Conservation (phyloP, 2,113 vertebrate species). For the Felis catus region F.catus_Fca126_mat1.0 CM031420.1:158452001-158452500, state of each 20-base stretch:
- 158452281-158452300: background rate
- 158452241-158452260: background rate
- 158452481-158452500: background rate
- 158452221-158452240: slow-evolving; percentile 11
- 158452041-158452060: slow-evolving; percentile 61
- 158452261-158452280: slow-evolving; percentile 18
- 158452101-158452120: background rate
- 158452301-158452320: background rate
- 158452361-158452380: background rate
- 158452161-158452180: background rate
- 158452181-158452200: background rate
- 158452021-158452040: slow-evolving; percentile 14
- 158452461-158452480: background rate
- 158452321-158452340: background rate
- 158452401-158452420: slow-evolving; percentile 30
- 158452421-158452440: background rate
- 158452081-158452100: slow-evolving; percentile 58
- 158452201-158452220: slow-evolving; percentile 4
- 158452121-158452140: background rate
- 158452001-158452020: slow-evolving; percentile 47
- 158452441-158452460: slow-evolving; percentile 1
- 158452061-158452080: slow-evolving; percentile 13
- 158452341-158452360: slow-evolving; percentile 5
- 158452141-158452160: background rate
- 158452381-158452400: slow-evolving; percentile 26